Evolutionary conservation across 2,888 invertebrate genomes (phyloP), one percentile per base, ranked within the genome.

Genomic region (Unio pictorum): DNA sequence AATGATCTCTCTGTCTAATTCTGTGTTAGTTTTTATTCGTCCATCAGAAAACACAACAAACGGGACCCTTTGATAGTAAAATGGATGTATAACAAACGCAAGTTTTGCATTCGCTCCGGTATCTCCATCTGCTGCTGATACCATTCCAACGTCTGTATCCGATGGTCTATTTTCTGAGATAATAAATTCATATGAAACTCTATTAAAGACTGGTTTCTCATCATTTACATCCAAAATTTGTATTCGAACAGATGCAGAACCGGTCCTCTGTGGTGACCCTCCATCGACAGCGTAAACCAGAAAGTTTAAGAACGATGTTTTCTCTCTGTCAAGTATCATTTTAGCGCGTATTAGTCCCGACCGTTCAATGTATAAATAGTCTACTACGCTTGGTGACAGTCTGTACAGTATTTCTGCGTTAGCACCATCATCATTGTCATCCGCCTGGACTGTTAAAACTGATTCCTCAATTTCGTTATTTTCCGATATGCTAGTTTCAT

Each of bases 141-240:
- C 60, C 65, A 85, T 84, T 6, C 87, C 84, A 30, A 90, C 81
- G 57, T 79, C 72, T 1, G 85, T 78, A 17, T 81, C 81, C 18
- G 80, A 72, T 0, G 84, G 82, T 61, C 77, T 81, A 67, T 89
- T 88, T 72, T 89, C 89, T 15, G 81, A 77, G 18, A 96, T 94
- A 34, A 79, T 75, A 30, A 88, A 81, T 89, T 95, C 94, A 7
- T 93, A 92, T 0, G 96, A 96, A 84, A 95, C 94, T 86, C 97
- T 96, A 91, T 96, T 96, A 91, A 97, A 96, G 88, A 95, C 95
- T 3, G 97, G 97, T 62, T 96, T 91, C 89, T 97, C 96, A 89
- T 97, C 97, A 90, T 98, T 97, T 18, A 96, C 93, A 89, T 97
- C 96, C 71, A 93, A 93, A 45, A 98, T 91, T 69, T 92, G 93